Percentiles rank a stretch among this genome's conserved stretches.
phyloP scores from a whole-genome alignment of 2,888 invertebrate genomes.

The Elaeidobius kamerunicus region DNA sequence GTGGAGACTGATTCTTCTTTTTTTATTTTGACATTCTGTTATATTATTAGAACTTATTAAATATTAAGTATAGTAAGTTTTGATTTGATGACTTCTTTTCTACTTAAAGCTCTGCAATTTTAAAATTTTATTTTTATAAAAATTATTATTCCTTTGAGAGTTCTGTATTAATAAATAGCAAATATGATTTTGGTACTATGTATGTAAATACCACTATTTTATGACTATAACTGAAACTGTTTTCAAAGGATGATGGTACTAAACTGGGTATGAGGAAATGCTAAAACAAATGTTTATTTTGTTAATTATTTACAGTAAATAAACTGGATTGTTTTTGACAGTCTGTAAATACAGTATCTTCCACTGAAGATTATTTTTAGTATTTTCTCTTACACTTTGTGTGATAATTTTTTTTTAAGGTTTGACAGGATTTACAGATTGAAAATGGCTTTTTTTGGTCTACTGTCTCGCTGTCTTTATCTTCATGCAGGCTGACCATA shows the following conservation, averaged over 20 bases:
- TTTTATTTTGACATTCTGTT: too few relatives aligned
- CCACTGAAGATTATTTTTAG: constrained; percentile 4
- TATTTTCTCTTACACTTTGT: constrained; percentile 15
- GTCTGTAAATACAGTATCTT: background rate
- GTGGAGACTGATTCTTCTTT: too few relatives aligned
- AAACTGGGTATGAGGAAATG: constrained; percentile 11
- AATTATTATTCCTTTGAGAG: too few relatives aligned
- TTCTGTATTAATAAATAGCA: too few relatives aligned
- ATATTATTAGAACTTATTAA: too few relatives aligned
- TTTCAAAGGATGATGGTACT: constrained; percentile 13
- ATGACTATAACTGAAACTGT: too few relatives aligned
- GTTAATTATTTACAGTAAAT: background rate
- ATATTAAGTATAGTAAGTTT: too few relatives aligned
- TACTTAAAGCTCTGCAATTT: too few relatives aligned
- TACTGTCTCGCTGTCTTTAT: constrained; percentile 13
- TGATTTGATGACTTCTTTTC: too few relatives aligned
- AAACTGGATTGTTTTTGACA: background rate
- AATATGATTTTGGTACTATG: too few relatives aligned
- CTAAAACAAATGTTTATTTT: constrained; percentile 3
- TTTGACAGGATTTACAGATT: background rate
- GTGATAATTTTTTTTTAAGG: constrained; percentile 14
- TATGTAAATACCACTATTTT: too few relatives aligned
- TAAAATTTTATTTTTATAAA: too few relatives aligned
- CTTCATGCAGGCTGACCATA: constrained; percentile 5
- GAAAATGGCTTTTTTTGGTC: constrained; percentile 10